Evolutionary conservation across 2,888 invertebrate species (phyloP).

Genomic region (Andrena dorsata): DNA sequence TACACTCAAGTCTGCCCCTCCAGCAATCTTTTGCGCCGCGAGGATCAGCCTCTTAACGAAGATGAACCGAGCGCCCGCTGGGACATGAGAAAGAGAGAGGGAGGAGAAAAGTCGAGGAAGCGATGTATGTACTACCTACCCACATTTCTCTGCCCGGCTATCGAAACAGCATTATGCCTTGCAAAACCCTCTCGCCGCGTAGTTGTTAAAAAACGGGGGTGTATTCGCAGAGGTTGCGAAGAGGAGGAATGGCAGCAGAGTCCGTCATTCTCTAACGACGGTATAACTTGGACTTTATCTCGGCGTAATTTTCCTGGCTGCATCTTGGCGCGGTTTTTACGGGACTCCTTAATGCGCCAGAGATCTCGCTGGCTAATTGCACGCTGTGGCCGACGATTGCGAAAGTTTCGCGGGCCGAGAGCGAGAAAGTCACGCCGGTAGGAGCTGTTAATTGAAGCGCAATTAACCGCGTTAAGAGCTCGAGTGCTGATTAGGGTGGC

Average conservation of each 20-base stretch:
- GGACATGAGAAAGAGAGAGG: no score
- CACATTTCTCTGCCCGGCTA: neutral
- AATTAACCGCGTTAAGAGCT: slow-evolving; percentile 76
- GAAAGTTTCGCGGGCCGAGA: slow-evolving; percentile 54
- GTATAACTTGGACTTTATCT: slow-evolving; percentile 69
- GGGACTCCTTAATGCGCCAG: slow-evolving; percentile 57
- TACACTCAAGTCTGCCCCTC: neutral
- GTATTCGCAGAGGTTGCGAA: no score
- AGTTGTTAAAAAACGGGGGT: slow-evolving; percentile 33
- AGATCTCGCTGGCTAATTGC: slow-evolving; percentile 65
- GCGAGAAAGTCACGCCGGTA: slow-evolving; percentile 60
- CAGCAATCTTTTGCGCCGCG: neutral
- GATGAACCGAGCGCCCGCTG: neutral
- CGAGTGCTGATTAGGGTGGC: slow-evolving; percentile 67
- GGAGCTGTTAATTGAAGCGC: slow-evolving; percentile 74
- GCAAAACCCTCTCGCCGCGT: slow-evolving; percentile 7
- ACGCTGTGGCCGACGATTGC: slow-evolving; percentile 59
- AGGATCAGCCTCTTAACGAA: slow-evolving; percentile 20
- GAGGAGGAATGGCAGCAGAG: neutral
- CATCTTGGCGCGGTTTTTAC: slow-evolving; percentile 61
- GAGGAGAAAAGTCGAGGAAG: neutral
- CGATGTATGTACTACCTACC: neutral
- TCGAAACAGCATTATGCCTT: slow-evolving; percentile 40
- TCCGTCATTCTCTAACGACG: slow-evolving; percentile 60
- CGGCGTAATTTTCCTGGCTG: slow-evolving; percentile 57